Conservation (phyloP, 2,888 invertebrate species). For the Drosophila birchii region DNA sequence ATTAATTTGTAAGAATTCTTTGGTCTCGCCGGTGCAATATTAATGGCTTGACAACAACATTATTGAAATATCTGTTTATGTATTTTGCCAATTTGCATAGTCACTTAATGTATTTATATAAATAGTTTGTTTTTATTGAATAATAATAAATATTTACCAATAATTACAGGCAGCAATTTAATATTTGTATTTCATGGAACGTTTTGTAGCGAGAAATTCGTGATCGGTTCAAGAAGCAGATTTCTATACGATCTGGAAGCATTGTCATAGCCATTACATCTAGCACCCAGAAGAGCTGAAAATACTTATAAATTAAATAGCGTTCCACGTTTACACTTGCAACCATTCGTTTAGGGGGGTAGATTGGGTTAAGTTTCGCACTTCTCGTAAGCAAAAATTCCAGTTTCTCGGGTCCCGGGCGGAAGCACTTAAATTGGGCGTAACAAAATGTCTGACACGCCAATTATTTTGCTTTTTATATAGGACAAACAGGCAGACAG, state of each 20-base stretch:
- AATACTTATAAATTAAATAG: background rate
- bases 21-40: conserved; percentile 23
- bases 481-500: conserved; percentile 30
- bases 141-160: background rate
- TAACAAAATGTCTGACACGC: conserved; percentile 80
- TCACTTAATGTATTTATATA: conserved; percentile 17
- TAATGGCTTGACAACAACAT: conserved; percentile 36
- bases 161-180: too few relatives aligned
- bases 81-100: conserved; percentile 13
- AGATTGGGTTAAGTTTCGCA: conserved; percentile 14
- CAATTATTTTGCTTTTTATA: conserved; percentile 78
- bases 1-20: conserved; percentile 58
- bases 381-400: conserved; percentile 18
- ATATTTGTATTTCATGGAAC: background rate
- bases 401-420: conserved; percentile 19
- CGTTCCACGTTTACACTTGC: conserved; percentile 11
- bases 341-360: conserved; percentile 1
- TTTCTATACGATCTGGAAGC: background rate
- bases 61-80: conserved; percentile 18
- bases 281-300: background rate
- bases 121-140: background rate
- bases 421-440: conserved; percentile 78
- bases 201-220: background rate
- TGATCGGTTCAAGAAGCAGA: background rate
- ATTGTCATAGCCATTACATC: background rate